Evolutionary conservation across 2,113 vertebrate species (phyloP).

Genomic region (Rattus rattus): DNA sequence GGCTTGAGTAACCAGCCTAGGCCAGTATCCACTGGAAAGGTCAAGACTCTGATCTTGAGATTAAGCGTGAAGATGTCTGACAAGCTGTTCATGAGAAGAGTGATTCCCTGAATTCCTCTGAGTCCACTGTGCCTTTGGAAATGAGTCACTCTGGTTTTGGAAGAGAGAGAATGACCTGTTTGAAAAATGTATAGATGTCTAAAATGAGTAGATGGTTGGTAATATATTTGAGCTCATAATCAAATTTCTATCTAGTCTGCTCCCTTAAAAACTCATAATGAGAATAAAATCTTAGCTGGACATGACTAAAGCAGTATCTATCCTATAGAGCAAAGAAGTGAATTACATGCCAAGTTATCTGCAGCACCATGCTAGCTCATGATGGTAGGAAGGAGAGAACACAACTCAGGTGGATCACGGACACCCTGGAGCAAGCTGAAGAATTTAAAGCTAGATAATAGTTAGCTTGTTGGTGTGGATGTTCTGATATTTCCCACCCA

Average conservation of each 20-base stretch:
- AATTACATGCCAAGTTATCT: background rate
- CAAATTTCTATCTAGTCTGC: background rate
- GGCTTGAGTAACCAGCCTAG: background rate
- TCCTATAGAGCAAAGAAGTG: background rate
- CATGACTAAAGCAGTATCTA: background rate
- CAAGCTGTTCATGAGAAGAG: background rate
- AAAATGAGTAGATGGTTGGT: background rate
- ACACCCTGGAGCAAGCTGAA: background rate
- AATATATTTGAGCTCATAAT: background rate
- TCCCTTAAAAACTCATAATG: background rate
- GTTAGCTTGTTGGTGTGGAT: background rate
- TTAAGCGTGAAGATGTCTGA: background rate
- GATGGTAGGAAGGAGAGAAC: background rate
- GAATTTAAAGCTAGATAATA: background rate
- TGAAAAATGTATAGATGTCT: background rate
- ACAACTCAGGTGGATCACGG: too few species aligned
- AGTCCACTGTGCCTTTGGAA: background rate
- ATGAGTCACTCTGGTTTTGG: too few species aligned
- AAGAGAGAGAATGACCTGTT: background rate
- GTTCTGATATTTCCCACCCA: background rate
- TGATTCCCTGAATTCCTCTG: background rate
- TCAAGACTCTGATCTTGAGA: background rate
- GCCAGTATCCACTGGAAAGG: background rate
- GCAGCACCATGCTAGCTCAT: too few species aligned
- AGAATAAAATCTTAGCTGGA: background rate